Conservation (phyloP, 2,888 invertebrate species). For the Druceiella hillmani region DNA sequence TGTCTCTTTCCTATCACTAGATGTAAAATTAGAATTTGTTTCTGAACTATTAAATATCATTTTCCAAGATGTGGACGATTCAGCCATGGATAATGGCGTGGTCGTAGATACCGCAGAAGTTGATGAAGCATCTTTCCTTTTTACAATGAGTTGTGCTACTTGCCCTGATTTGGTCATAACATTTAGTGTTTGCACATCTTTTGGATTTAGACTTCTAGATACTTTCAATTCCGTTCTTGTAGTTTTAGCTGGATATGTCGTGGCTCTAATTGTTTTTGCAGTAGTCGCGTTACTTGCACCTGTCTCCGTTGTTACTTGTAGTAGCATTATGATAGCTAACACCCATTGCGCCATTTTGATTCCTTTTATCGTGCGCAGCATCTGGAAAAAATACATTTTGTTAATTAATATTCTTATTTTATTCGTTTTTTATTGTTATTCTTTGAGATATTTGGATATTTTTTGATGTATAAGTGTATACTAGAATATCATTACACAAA, state of each 20-base stretch:
- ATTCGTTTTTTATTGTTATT: too few relatives aligned
- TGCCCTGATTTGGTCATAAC: conserved; percentile 72
- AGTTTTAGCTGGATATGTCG: conserved; percentile 52
- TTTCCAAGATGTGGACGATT: conserved; percentile 30
- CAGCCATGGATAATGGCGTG: conserved; percentile 29
- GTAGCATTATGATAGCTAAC: too few relatives aligned
- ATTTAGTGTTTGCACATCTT: conserved; percentile 69
- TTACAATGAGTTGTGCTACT: conserved; percentile 71
- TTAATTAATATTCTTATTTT: too few relatives aligned
- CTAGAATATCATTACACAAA: too few relatives aligned
- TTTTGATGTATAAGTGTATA: too few relatives aligned
- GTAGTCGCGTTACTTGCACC: too few relatives aligned
- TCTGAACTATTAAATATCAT: conserved; percentile 23
- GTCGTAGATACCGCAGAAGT: conserved; percentile 33
- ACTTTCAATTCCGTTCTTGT: conserved; percentile 72
- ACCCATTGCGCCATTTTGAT: too few relatives aligned
- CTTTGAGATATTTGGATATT: too few relatives aligned
- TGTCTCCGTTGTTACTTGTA: too few relatives aligned
- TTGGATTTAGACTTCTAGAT: conserved; percentile 69
- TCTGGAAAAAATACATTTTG: too few relatives aligned
- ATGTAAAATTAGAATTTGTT: conserved; percentile 28
- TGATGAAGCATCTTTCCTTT: conserved; percentile 52
- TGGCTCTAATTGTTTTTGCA: conserved; percentile 38
- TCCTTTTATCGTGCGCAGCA: too few relatives aligned
- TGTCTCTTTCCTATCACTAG: conserved; percentile 38